phyloP scores from a whole-genome alignment of 2,113 vertebrate species.

The Pseudonaja textilis region DNA sequence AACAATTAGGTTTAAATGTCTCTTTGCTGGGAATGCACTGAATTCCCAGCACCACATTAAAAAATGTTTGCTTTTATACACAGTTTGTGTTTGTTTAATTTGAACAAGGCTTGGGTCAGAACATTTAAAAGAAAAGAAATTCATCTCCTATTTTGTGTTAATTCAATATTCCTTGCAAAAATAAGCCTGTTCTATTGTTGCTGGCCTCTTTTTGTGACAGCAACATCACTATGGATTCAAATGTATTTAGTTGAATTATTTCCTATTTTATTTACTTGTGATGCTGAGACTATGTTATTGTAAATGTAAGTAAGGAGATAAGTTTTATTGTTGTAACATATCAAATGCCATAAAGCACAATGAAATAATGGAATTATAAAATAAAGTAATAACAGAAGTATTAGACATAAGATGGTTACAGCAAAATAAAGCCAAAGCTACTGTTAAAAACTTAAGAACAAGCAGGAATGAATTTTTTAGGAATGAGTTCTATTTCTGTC shows the following conservation, averaged over 20 bases:
- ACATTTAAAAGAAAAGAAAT: neutral
- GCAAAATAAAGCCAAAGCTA: neutral
- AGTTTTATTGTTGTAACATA: neutral
- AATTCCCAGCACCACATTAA: no score
- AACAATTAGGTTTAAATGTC: no score
- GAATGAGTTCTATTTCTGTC: neutral
- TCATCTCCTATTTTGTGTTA: neutral
- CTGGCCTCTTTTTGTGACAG: neutral
- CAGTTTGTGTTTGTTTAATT: no score
- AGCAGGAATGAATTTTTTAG: neutral
- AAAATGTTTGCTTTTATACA: no score
- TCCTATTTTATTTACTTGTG: neutral
- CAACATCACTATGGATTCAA: neutral
- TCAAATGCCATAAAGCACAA: neutral
- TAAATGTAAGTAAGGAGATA: neutral
- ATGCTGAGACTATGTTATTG: neutral
- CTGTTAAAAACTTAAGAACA: neutral
- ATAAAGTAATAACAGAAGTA: neutral
- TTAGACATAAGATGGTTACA: neutral
- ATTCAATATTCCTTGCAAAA: neutral
- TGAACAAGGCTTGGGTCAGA: no score
- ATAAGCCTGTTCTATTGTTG: neutral
- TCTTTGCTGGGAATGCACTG: no score
- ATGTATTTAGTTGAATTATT: neutral
- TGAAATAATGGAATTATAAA: neutral